phyloP scores from a whole-genome alignment of 2,888 invertebrate genomes.

The Polydrusus tereticollis region DNA sequence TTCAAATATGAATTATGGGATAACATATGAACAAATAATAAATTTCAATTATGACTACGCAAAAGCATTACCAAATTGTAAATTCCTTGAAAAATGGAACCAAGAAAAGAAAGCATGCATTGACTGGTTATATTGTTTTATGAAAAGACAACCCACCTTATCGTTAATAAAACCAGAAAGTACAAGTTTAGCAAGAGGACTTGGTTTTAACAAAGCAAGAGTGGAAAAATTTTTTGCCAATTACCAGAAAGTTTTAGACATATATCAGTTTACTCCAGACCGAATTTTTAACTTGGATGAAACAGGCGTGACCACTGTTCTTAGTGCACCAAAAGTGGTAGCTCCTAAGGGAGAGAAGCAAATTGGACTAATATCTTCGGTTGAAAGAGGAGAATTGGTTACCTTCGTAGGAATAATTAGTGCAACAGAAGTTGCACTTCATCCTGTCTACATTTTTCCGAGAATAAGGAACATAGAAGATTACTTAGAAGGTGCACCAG shows the following conservation, averaged over 20 bases:
- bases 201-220: slow-evolving; percentile 29
- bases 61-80: slow-evolving; percentile 17
- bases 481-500: slow-evolving; percentile 44
- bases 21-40: neutral
- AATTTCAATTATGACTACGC: slow-evolving; percentile 45
- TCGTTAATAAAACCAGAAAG: slow-evolving; percentile 35
- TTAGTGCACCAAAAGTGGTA: too few species aligned
- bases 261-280: neutral
- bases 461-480: neutral
- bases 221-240: neutral
- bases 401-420: too few species aligned
- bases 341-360: too few species aligned
- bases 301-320: too few species aligned
- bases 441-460: too few species aligned
- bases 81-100: neutral
- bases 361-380: too few species aligned
- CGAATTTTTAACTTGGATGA: neutral
- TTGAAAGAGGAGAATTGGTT: too few species aligned
- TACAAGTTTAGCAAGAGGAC: slow-evolving; percentile 25
- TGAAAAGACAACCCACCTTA: slow-evolving; percentile 36
- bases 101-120: too few species aligned
- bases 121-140: neutral
- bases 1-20: slow-evolving; percentile 48
- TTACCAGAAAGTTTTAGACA: neutral
- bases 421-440: too few species aligned